A percentile compares a stretch with the other conserved stretches of the same genome.
Conservation (phyloP, 1,140 invertebrate genomes). For the Polyergus mexicanus region DNA sequence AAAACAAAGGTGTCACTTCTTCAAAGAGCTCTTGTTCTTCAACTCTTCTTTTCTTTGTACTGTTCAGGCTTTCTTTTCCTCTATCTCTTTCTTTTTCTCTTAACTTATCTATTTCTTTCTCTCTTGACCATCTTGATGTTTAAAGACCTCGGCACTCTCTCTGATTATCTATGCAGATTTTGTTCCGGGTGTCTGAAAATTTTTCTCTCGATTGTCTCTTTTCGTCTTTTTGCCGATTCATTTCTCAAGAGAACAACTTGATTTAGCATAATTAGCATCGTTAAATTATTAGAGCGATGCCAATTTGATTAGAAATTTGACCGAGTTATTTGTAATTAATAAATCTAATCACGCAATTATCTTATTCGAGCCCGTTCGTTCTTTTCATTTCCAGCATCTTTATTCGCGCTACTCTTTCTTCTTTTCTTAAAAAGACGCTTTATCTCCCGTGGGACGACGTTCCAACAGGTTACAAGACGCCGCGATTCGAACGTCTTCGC, state of each 20-base stretch:
- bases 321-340: neutral
- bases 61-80: slow-evolving; percentile 44
- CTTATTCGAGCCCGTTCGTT: neutral
- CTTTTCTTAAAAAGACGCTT: slow-evolving; percentile 81
- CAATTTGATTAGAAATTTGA: neutral
- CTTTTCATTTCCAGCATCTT: slow-evolving; percentile 36
- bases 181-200: slow-evolving; percentile 66
- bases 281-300: neutral
- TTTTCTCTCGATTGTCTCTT: neutral
- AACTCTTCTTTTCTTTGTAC: slow-evolving; percentile 40
- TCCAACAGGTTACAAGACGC: slow-evolving; percentile 83
- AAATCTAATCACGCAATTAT: slow-evolving; percentile 8
- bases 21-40: slow-evolving; percentile 74
- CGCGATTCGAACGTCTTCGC: slow-evolving; percentile 66
- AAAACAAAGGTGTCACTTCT: slow-evolving; percentile 82
- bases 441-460: slow-evolving; percentile 74
- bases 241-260: neutral
- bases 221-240: slow-evolving; percentile 42
- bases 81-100: slow-evolving; percentile 28
- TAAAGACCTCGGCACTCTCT: slow-evolving; percentile 66
- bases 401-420: slow-evolving; percentile 52
- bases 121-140: slow-evolving; percentile 68
- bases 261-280: neutral
- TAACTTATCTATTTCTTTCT: neutral
- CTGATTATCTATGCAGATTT: slow-evolving; percentile 59